Percentiles rank a stretch among this genome's conserved stretches.
phyloP scores from a whole-genome alignment of 2,113 vertebrate species.

The Embiotoca jacksoni region DNA sequence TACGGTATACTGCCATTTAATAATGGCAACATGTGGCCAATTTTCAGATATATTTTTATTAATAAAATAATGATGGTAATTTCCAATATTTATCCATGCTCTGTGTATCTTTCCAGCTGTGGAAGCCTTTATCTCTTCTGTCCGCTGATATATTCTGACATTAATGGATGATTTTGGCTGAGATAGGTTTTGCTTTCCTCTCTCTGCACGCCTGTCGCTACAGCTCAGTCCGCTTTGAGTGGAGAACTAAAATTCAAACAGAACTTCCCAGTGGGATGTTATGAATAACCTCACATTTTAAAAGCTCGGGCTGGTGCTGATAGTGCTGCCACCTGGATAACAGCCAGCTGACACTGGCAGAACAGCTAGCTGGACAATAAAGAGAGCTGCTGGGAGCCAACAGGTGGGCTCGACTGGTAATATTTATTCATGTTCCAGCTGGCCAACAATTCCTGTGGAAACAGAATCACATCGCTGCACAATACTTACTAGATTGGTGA shows the following conservation, averaged over 20 bases:
- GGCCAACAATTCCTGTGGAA: not conserved
- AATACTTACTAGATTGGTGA: not conserved
- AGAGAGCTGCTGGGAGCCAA: slow-evolving; percentile 38
- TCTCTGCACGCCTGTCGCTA: slow-evolving; percentile 27
- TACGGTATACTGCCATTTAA: not conserved
- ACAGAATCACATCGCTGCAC: not conserved
- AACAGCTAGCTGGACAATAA: slow-evolving; percentile 42
- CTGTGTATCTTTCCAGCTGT: slow-evolving; percentile 11
- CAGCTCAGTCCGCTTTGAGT: slow-evolving; percentile 32
- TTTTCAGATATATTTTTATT: not conserved
- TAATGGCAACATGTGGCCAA: not conserved
- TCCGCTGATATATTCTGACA: slow-evolving; percentile 33
- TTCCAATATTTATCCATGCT: not conserved
- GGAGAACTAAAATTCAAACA: slow-evolving; percentile 28
- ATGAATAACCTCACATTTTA: slow-evolving; percentile 49
- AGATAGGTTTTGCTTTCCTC: slow-evolving; percentile 6
- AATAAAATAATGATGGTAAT: not conserved
- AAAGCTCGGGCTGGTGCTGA: slow-evolving; percentile 18
- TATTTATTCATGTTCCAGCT: slow-evolving; percentile 38
- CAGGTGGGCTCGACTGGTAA: slow-evolving; percentile 23
- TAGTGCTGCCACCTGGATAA: slow-evolving; percentile 40
- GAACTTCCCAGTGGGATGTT: slow-evolving; percentile 11
- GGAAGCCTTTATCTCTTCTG: slow-evolving; percentile 11
- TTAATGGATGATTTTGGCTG: slow-evolving; percentile 28
- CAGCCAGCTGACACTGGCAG: slow-evolving; percentile 37